phyloP scores from a whole-genome alignment of 2,113 vertebrate genomes.

The Lates calcarifer region DNA sequence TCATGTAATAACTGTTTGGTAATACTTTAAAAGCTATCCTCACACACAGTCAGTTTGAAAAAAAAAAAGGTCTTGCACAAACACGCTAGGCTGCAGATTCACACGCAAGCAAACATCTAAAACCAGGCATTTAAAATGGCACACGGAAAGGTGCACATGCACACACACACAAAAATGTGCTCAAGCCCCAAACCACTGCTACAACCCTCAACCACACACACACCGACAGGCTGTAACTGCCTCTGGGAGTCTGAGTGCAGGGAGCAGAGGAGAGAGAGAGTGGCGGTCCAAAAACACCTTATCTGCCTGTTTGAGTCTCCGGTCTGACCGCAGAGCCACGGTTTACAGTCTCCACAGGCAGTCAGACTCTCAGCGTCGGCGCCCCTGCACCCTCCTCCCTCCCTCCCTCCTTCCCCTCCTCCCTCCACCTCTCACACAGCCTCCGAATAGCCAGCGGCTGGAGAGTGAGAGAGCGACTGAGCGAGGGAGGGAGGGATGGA shows the following conservation, averaged over 20 bases:
- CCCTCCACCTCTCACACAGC: conserved; percentile 65
- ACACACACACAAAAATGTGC: conserved; percentile 62
- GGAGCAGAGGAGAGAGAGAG: conserved; percentile 53
- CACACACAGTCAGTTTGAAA: conserved; percentile 43
- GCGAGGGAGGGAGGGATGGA: conserved; percentile 56
- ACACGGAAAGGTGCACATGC: conserved; percentile 61
- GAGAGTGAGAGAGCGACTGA: conserved; percentile 67
- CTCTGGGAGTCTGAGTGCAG: conserved; percentile 72
- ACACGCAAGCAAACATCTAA: conserved; percentile 71
- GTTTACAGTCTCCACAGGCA: conserved; percentile 87
- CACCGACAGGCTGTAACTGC: conserved; percentile 72
- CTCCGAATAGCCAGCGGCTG: conserved; percentile 74
- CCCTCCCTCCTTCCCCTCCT: conserved; percentile 10
- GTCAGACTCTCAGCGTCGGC: conserved; percentile 85
- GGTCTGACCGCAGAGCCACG: conserved; percentile 86
- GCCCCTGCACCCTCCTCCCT: conserved; percentile 72
- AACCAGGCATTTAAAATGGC: conserved; percentile 63
- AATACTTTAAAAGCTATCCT: conserved; percentile 57
- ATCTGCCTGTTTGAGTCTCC: conserved; percentile 86
- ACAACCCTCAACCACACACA: conserved; percentile 64
- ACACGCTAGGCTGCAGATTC: conserved; percentile 62
- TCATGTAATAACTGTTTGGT: conserved; percentile 52
- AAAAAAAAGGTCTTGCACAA: conserved; percentile 48
- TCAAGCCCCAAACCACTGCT: conserved; percentile 63
- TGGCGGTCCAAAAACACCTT: conserved; percentile 80